Evolutionary conservation across 2,888 invertebrate species (phyloP), one percentile per base, ranked within the genome.

Genomic region (Entomobrya proxima): DNA sequence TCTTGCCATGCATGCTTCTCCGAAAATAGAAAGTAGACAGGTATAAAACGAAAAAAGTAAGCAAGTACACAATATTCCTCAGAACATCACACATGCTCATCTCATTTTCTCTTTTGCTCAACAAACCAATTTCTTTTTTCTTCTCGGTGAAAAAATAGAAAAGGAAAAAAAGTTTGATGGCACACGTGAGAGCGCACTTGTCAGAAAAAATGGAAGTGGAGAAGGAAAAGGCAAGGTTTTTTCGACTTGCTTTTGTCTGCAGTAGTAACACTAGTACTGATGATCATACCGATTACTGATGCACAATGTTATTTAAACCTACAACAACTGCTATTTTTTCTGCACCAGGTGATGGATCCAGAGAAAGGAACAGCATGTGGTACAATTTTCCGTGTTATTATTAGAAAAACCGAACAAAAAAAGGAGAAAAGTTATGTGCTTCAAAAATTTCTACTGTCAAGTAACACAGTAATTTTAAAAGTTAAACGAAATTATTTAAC

Each of bases 331-430:
- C 52, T 64, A 69, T 47, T 69, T 47, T 69, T 55, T 58, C 27
- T 40, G 76, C 24, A 76, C 50, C 74, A 78, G 85, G 85, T 85
- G 85, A 85, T 85, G 78, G 85, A 79, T 85, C 79, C 85, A 78
- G 69, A 85, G 58, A 85, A 79, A 67, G 32, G 79, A 72, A 78
- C 85, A 85, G 85, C 79, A 64, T 78, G 85, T 50, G 74, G 85
- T 85, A 74, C 52, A 58, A n/a, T 78, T 84, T 79, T 75, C 74
- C 52, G 61, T 44, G 74, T 64, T 75, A 76, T 82, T 82, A 69
- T 80, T 80, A 55, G 55, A 69, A 52, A 55, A 55, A 55, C 21
- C 21, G 37, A 72, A 32, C 35, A 67, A 61, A 79, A 67, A 64
- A 61, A 77, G 40, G 40, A 76, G 15, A 77, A 67, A 78, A 78